Conservation (phyloP, 64 coral and sea anemone genomes). For the Stylophora pistillata region DNA sequence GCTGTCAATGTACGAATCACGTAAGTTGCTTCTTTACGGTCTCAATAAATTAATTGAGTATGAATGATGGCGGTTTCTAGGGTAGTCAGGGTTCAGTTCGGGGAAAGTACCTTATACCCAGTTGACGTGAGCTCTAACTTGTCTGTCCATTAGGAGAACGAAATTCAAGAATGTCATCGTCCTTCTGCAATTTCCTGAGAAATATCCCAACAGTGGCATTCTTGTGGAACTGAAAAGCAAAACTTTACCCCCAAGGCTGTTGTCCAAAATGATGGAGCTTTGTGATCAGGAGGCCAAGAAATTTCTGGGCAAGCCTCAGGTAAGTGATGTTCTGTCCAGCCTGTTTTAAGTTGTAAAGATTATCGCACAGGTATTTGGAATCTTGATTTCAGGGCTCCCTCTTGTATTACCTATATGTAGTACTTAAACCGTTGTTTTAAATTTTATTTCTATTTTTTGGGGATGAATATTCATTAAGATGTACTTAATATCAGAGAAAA, state of each 20-base stretch:
- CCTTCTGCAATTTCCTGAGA: slow-evolving; percentile 82
- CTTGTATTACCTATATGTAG: too few relatives aligned
- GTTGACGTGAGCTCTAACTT: background rate
- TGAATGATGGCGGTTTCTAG: too few relatives aligned
- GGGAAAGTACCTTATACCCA: background rate
- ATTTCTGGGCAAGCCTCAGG: slow-evolving; percentile 85
- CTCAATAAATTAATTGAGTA: too few relatives aligned
- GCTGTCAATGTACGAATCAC: slow-evolving; percentile 87
- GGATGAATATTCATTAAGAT: too few relatives aligned
- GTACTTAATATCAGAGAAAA: too few relatives aligned
- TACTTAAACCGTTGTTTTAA: too few relatives aligned
- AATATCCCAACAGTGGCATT: slow-evolving; percentile 73
- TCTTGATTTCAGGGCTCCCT: background rate
- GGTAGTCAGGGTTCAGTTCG: background rate
- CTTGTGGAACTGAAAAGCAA: slow-evolving; percentile 89
- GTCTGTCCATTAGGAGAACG: slow-evolving; percentile 56
- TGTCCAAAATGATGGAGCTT: slow-evolving; percentile 73
- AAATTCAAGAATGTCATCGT: slow-evolving; percentile 86
- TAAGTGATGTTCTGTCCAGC: slow-evolving; percentile 8
- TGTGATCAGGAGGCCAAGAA: slow-evolving; percentile 94
- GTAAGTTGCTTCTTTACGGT: slow-evolving; percentile 48
- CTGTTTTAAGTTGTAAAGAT: background rate
- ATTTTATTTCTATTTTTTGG: too few relatives aligned
- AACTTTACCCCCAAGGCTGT: slow-evolving; percentile 75
- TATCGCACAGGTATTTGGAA: background rate